These are phyloP conservation scores for Bombus polaris DNA, from an alignment of 1,140 invertebrate genomes.

Conservation along the genomic window DNA sequence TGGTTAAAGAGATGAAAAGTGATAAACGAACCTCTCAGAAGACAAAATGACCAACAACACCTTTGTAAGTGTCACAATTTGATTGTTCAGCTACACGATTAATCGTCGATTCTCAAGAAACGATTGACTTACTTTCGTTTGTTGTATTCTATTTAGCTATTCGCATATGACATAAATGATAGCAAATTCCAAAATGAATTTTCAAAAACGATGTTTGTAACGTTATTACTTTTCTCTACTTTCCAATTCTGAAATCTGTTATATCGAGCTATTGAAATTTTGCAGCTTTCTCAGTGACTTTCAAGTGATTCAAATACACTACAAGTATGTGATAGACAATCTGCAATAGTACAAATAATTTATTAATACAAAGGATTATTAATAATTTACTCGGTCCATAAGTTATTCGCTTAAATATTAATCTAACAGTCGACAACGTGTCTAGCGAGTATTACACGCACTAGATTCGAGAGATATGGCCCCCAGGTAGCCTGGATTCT, in stretches of 20 bases:
- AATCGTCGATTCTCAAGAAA: not conserved
- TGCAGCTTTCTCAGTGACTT: too few species aligned
- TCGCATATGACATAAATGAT: too few species aligned
- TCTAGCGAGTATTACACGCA: slow-evolving; percentile 27
- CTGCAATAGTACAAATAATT: slow-evolving; percentile 69
- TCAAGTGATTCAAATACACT: not conserved
- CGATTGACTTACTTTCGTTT: too few species aligned
- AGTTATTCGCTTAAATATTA: slow-evolving; percentile 78
- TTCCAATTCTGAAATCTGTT: not conserved
- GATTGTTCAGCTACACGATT: not conserved
- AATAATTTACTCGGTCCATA: slow-evolving; percentile 73
- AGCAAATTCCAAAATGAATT: not conserved
- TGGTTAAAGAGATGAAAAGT: too few species aligned
- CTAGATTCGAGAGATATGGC: slow-evolving; percentile 61
- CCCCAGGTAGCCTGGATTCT: not conserved
- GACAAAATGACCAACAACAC: not conserved
- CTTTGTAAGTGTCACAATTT: not conserved
- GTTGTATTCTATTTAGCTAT: too few species aligned
- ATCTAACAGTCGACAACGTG: slow-evolving; percentile 73
- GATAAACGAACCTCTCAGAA: too few species aligned
- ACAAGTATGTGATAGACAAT: not conserved
- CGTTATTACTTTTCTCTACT: not conserved
- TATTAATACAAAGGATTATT: slow-evolving; percentile 63
- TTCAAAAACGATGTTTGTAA: not conserved
- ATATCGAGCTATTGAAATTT: too few species aligned